These are phyloP conservation scores for Prionailurus bengalensis DNA, from an alignment of 2,113 vertebrate genomes.

Conservation along the genomic window DNA sequence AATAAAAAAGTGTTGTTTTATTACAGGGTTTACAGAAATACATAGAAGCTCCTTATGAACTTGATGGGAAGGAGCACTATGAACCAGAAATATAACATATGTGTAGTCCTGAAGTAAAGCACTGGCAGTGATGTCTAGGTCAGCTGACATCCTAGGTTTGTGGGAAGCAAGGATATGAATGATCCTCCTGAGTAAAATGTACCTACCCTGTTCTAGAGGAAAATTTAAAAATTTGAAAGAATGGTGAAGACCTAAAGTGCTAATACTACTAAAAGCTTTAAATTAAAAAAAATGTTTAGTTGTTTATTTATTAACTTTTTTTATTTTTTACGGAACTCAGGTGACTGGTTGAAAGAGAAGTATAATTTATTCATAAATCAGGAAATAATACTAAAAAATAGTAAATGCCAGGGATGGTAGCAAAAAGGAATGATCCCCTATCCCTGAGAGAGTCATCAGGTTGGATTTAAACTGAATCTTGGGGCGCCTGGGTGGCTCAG, in stretches of 20 bases:
- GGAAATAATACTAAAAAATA: not conserved
- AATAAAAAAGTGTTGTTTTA: not conserved
- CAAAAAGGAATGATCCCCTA: not conserved
- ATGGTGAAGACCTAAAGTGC: not conserved
- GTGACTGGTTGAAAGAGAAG: not conserved
- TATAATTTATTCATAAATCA: not conserved
- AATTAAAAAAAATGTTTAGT: not conserved
- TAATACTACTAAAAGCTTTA: not conserved
- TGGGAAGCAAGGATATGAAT: not conserved
- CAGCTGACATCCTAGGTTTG: not conserved
- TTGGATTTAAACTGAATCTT: not conserved
- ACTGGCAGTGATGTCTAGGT: not conserved
- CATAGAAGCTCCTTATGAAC: not conserved
- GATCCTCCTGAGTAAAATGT: not conserved
- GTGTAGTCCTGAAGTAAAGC: not conserved
- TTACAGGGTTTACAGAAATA: not conserved
- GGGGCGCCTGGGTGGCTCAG: no score
- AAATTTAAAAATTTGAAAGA: not conserved
- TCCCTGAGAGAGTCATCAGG: not conserved
- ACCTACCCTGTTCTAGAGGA: not conserved
- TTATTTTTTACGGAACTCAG: not conserved
- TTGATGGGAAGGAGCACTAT: not conserved
- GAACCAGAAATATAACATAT: not conserved
- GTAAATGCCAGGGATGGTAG: not conserved
- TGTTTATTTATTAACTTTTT: slow-evolving; percentile 6